Conservation (phyloP, 2,888 invertebrate genomes). For the Pseudococcus longispinus region DNA sequence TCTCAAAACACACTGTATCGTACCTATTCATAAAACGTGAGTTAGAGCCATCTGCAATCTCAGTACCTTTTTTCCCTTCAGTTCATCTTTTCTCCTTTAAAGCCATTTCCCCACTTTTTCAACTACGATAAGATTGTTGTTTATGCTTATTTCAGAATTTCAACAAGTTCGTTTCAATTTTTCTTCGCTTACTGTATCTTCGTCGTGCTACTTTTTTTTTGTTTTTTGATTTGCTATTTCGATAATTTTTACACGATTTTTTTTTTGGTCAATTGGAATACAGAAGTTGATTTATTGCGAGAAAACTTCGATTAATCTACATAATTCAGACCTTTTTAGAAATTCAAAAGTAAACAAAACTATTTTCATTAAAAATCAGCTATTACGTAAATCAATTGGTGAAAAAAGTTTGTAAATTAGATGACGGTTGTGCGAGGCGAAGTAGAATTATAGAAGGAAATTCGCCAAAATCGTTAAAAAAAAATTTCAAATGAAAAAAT, state of each 20-base stretch:
- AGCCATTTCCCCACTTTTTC: background rate
- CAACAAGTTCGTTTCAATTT: background rate
- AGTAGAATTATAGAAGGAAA: too few relatives aligned
- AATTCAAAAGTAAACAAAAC: background rate
- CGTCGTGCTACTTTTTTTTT: background rate
- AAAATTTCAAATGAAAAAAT: too few relatives aligned
- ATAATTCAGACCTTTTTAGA: background rate
- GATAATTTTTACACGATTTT: background rate
- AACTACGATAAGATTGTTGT: background rate
- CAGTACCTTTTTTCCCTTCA: background rate
- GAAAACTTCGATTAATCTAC: background rate
- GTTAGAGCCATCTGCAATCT: constrained; percentile 23
- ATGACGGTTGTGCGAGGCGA: too few relatives aligned
- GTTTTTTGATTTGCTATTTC: background rate
- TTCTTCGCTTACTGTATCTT: background rate
- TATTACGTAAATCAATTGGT: background rate
- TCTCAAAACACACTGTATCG: background rate
- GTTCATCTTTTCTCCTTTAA: background rate
- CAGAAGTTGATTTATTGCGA: background rate
- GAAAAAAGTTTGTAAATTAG: background rate
- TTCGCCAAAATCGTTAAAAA: too few relatives aligned
- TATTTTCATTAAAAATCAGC: too few relatives aligned
- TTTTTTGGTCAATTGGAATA: background rate
- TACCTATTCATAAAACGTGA: background rate
- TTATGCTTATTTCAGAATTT: background rate